Conservation (phyloP, 2,113 vertebrate genomes). For the Amphiprion ocellaris region DNA sequence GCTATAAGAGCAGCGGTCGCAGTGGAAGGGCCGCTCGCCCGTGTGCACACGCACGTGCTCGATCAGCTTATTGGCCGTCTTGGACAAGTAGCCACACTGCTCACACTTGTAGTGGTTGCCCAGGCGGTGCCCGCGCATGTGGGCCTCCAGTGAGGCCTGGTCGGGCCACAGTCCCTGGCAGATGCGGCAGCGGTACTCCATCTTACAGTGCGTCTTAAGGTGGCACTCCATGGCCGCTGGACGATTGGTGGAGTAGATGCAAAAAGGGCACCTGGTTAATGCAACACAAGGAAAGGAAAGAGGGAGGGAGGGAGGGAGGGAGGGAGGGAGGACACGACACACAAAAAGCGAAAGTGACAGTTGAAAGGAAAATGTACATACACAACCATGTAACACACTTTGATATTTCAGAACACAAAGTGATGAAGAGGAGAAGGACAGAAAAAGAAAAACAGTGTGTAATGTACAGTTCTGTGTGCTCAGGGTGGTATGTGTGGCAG, state of each 20-base stretch:
- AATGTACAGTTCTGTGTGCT: constrained; percentile 59
- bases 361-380: constrained; percentile 52
- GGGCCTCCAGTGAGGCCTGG: constrained; percentile 97
- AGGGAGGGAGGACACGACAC: constrained; percentile 38
- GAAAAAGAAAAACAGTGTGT: constrained; percentile 74
- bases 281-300: constrained; percentile 32
- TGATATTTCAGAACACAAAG: constrained; percentile 64
- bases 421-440: constrained; percentile 77
- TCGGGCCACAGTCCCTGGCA: constrained; percentile 97
- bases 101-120: constrained; percentile 99
- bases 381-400: constrained; percentile 53
- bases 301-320: constrained; percentile 30
- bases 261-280: constrained; percentile 95
- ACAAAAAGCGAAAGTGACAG: constrained; percentile 52
- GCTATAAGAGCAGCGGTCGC: constrained; percentile 99
- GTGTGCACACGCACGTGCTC: constrained; percentile 99
- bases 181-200: constrained; percentile 99
- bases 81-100: constrained; percentile 99
- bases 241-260: constrained; percentile 98
- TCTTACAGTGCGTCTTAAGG: constrained; percentile 99
- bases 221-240: constrained; percentile 99
- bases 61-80: constrained; percentile 99
- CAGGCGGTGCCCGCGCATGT: constrained; percentile 96
- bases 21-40: constrained; percentile 99
- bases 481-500: constrained; percentile 68